phyloP scores from a whole-genome alignment of 1,140 invertebrate species.

The Lysiphlebus fabarum region DNA sequence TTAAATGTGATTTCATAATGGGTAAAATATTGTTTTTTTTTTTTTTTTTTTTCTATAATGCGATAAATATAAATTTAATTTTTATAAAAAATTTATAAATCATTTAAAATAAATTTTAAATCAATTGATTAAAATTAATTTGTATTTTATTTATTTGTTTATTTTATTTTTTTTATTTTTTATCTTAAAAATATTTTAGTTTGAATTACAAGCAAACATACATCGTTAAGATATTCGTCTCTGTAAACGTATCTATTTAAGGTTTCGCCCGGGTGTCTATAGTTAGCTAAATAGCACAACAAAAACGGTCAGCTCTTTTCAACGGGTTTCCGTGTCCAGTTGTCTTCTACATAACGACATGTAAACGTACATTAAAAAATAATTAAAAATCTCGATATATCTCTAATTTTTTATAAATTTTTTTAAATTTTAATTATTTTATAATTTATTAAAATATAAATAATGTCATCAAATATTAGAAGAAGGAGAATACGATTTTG shows the following conservation, averaged over 20 bases:
- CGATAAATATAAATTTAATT: too few species aligned
- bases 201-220: conserved; percentile 17
- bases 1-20: too few species aligned
- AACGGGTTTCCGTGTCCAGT: conserved; percentile 35
- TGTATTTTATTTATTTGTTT: conserved; percentile 3
- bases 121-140: conserved; percentile 6
- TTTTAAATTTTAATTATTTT: background rate
- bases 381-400: conserved; percentile 3
- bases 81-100: too few species aligned
- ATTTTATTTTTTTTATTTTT: too few species aligned
- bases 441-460: background rate
- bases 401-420: background rate
- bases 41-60: too few species aligned
- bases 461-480: too few species aligned
- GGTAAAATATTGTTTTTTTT: too few species aligned
- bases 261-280: conserved; percentile 50
- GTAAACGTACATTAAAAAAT: conserved; percentile 15
- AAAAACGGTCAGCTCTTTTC: conserved; percentile 36
- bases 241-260: conserved; percentile 49
- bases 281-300: conserved; percentile 42
- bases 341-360: conserved; percentile 4
- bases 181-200: conserved; percentile 18
- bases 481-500: too few species aligned
- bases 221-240: conserved; percentile 2
- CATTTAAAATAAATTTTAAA: conserved; percentile 5